These are phyloP conservation scores for Brachionus plicatilis DNA, from an alignment of 1,140 invertebrate genomes.

Conservation along the genomic window DNA sequence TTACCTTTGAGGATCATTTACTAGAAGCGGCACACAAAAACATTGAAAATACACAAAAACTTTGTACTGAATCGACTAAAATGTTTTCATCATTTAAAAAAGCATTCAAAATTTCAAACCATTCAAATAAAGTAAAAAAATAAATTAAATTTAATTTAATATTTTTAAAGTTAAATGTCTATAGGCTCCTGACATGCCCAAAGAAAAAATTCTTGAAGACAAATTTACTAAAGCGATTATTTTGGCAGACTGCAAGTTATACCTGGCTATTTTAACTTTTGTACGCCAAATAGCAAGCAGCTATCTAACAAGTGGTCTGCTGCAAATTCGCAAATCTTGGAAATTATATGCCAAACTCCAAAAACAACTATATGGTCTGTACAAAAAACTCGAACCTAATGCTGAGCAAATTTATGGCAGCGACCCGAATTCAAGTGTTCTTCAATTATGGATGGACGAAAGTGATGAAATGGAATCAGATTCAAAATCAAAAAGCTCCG, in stretches of 20 bases:
- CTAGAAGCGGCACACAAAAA: conserved; percentile 60
- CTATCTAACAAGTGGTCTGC: conserved; percentile 68
- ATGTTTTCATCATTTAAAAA: conserved; percentile 34
- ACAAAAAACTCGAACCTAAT: conserved; percentile 48
- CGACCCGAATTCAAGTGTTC: conserved; percentile 52
- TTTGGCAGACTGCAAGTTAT: conserved; percentile 65
- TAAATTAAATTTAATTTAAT: conserved; percentile 43
- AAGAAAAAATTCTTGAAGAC: conserved; percentile 51
- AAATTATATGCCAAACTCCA: conserved; percentile 67
- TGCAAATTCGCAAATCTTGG: conserved; percentile 65
- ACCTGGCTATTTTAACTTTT: conserved; percentile 63
- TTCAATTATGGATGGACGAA: conserved; percentile 37
- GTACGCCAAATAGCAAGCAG: conserved; percentile 65
- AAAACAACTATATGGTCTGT: conserved; percentile 60
- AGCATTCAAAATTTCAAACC: conserved; percentile 1
- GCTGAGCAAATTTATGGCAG: conserved; percentile 40
- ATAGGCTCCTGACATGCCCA: conserved; percentile 42
- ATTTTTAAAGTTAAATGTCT: background rate
- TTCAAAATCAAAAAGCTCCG: conserved; percentile 2
- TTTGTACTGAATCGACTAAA: conserved; percentile 53
- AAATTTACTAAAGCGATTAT: conserved; percentile 65
- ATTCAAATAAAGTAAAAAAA: background rate
- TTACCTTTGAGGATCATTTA: conserved; percentile 69
- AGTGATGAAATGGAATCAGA: background rate
- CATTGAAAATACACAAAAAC: conserved; percentile 64